Evolutionary conservation across 2,888 invertebrate genomes (phyloP).

Genomic region (Tricholauxania praeusta): DNA sequence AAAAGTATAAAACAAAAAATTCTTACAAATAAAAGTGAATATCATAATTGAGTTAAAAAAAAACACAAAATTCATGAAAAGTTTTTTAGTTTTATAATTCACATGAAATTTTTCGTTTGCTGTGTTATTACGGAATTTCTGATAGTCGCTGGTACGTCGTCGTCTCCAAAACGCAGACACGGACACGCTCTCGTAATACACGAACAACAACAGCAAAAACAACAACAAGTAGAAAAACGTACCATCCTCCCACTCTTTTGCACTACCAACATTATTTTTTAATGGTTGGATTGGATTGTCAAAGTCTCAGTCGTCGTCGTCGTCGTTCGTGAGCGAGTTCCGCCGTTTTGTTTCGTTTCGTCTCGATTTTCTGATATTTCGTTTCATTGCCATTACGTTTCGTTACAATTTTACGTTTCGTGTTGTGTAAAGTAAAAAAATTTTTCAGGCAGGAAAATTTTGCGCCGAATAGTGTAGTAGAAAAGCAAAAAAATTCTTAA

Average conservation of each 20-base stretch:
- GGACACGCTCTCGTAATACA: neutral
- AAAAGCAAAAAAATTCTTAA: neutral
- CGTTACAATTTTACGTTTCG: constrained; percentile 4
- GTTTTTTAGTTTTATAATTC: constrained; percentile 29
- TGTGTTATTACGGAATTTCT: constrained; percentile 28
- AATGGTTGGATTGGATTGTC: constrained; percentile 8
- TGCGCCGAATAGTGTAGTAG: constrained; percentile 9
- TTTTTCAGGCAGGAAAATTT: constrained; percentile 31
- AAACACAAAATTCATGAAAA: constrained; percentile 31
- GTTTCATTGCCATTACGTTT: constrained; percentile 17
- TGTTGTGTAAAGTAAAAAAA: constrained; percentile 20
- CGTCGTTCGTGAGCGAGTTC: constrained; percentile 17
- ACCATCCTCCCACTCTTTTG: neutral
- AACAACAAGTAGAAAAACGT: constrained; percentile 5
- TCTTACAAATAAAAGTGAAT: constrained; percentile 32
- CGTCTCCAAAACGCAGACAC: constrained; percentile 1
- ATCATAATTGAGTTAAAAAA: constrained; percentile 24
- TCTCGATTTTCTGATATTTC: neutral
- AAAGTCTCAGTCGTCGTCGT: constrained; percentile 6
- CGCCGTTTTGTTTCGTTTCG: too few relatives aligned
- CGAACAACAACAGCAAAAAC: constrained; percentile 12
- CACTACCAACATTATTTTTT: neutral
- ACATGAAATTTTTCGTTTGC: constrained; percentile 25
- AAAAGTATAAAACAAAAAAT: constrained; percentile 42
- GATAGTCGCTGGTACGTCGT: constrained; percentile 14